A percentile compares a stretch with the other conserved stretches of the same genome.
Conservation (phyloP, 1,140 invertebrate genomes). For the Tribolium castaneum region DNA sequence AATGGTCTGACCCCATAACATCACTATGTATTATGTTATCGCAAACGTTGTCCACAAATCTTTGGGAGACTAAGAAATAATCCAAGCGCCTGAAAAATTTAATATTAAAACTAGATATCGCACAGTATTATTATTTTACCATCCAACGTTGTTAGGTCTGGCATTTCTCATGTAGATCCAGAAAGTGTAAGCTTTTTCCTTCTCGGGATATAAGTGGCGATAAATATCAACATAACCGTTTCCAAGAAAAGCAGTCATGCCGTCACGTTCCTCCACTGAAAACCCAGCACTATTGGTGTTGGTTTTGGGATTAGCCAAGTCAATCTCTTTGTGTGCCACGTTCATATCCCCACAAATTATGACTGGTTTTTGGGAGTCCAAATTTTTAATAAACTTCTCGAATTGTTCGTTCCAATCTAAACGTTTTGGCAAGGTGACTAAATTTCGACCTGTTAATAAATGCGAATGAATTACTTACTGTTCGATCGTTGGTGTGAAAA, state of each 20-base stretch:
- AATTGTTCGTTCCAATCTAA: constrained; percentile 92
- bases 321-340: constrained; percentile 95
- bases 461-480: too few relatives aligned
- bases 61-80: constrained; percentile 91
- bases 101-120: constrained; percentile 42
- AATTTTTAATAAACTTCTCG: constrained; percentile 77
- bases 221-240: constrained; percentile 91
- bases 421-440: constrained; percentile 89
- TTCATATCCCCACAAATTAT: constrained; percentile 97
- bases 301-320: constrained; percentile 93
- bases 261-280: constrained; percentile 92
- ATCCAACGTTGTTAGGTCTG: constrained; percentile 92
- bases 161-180: constrained; percentile 93
- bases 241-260: constrained; percentile 85
- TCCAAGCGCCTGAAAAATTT: constrained; percentile 86
- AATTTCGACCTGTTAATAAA: constrained; percentile 72
- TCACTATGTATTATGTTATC: constrained; percentile 82
- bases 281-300: constrained; percentile 96
- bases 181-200: constrained; percentile 88
- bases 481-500: too few relatives aligned
- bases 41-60: constrained; percentile 79
- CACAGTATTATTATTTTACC: constrained; percentile 70
- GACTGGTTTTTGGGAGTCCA: constrained; percentile 93
- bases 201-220: constrained; percentile 88
- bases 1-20: constrained; percentile 90